Evolutionary conservation across 2,113 vertebrate genomes (phyloP), one percentile per base, ranked within the genome.

Genomic region (Ptilonorhynchus violaceus): DNA sequence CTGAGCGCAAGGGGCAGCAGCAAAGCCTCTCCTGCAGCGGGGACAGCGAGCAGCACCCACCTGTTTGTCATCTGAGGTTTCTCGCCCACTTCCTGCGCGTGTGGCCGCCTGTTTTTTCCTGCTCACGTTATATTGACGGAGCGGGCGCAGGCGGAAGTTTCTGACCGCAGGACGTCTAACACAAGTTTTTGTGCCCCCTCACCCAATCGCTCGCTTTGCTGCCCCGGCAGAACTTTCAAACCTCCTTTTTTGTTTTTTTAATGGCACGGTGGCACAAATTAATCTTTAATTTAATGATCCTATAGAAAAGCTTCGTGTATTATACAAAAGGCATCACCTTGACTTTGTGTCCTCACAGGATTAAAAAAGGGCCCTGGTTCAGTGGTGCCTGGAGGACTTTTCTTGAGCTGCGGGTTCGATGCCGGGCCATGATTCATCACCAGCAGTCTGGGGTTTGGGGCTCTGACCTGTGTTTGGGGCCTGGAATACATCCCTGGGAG

Each of bases 41-140:
- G 79, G 87, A 27, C 3, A 84, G 88, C 67, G 42, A 85, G 92
- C 59, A 25, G 95, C 93, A 97, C 96, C 96, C 95, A 98, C 97
- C 97, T 97, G 95, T 58, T 92, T 92, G 87, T 13, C 39, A 20
- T 33, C 95, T 79, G 92, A 94, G 96, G 95, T 91, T 94, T 93
- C 44, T 10, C 49, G 56, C 96, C 94, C 59, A 47, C 83, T 92
- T 90, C 94, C 94, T 92, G 89, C 68, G 8, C 31, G 50, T 49
- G 93, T 90, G 82, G 77, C 84, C 67, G 83, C 19, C 7, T 94
- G 88, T 93, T 96, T 85, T 87, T 91, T 94, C 85, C 94, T 75
- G 93, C 92, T 88, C 88, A 22, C 60, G 2, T 93, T 89, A 72
- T 53, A 67, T 33, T 85, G 82, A 90, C 96, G 89, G 58, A 88